Percentiles rank a stretch among this genome's conserved stretches.
Evolutionary conservation across 2,797 vertebrate species (phyloP).

Genomic region (Phaenicophaeus curvirostris): DNA sequence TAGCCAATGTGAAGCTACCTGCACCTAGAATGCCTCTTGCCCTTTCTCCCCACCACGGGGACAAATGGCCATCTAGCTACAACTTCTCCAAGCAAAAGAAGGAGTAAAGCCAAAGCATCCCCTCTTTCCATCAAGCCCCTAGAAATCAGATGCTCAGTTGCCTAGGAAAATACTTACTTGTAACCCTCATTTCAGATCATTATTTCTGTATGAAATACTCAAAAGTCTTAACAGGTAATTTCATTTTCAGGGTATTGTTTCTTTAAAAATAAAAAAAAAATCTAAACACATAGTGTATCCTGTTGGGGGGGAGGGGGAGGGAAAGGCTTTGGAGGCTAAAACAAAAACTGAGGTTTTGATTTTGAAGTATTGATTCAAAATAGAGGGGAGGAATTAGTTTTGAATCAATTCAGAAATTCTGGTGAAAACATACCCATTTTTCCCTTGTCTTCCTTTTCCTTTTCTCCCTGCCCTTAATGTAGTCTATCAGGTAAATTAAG

Average conservation of each 20-base stretch:
- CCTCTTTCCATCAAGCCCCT: not conserved
- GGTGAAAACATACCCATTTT: constrained; percentile 20
- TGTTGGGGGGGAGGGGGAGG: not conserved
- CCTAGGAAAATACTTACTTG: not conserved
- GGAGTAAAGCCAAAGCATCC: not conserved
- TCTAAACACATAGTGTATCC: not conserved
- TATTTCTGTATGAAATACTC: not conserved
- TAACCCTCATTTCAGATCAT: not conserved
- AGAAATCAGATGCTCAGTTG: not conserved
- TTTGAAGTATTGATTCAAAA: constrained; percentile 55
- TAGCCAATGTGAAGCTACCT: not conserved
- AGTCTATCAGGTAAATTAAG: constrained; percentile 48
- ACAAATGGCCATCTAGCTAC: not conserved
- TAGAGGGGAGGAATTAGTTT: constrained; percentile 36
- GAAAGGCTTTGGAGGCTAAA: not conserved
- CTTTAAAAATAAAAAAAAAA: not conserved
- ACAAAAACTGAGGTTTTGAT: constrained; percentile 9
- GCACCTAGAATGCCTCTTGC: not conserved
- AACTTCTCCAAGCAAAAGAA: not conserved
- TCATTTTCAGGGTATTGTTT: constrained; percentile 24
- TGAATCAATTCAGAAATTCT: constrained; percentile 40
- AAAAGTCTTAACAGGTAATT: not conserved
- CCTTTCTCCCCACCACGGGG: not conserved
- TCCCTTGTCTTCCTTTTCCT: not conserved
- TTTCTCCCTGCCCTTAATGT: not conserved